Evolutionary conservation across 1,140 invertebrate species (phyloP).

Genomic region (Ceratina calcarata): DNA sequence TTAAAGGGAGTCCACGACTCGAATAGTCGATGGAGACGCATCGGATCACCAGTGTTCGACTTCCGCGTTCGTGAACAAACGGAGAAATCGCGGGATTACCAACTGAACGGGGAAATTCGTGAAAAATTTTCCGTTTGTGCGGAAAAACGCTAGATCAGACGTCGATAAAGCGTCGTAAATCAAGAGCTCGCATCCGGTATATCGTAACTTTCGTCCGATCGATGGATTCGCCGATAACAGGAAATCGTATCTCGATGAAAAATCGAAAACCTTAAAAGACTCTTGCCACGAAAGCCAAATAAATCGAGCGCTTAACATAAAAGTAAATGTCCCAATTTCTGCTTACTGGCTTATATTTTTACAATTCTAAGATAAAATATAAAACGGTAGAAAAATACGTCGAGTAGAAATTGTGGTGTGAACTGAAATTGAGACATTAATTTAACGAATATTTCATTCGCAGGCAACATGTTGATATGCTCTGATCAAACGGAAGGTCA

Average conservation of each 20-base stretch:
- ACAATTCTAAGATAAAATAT: too few species aligned
- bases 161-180: constrained; percentile 6
- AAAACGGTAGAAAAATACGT: too few species aligned
- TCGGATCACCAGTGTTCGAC: constrained; percentile 12
- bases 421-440: too few species aligned
- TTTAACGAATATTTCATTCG: too few species aligned
- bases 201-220: background rate
- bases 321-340: too few species aligned
- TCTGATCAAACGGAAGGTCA: too few species aligned
- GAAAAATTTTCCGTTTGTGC: constrained; percentile 21
- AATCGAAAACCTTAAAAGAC: too few species aligned
- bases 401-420: too few species aligned
- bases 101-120: constrained; percentile 5
- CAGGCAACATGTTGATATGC: too few species aligned
- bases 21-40: constrained; percentile 28
- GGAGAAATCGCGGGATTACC: constrained; percentile 49
- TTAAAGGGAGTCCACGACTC: constrained; percentile 1
- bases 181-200: background rate
- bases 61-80: constrained; percentile 34
- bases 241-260: background rate
- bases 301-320: background rate
- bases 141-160: constrained; percentile 10
- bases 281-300: background rate
- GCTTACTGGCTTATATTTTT: too few species aligned
- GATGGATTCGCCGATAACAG: constrained; percentile 16